phyloP scores from a whole-genome alignment of 2,888 invertebrate species.

The Hecatera dysodea region DNA sequence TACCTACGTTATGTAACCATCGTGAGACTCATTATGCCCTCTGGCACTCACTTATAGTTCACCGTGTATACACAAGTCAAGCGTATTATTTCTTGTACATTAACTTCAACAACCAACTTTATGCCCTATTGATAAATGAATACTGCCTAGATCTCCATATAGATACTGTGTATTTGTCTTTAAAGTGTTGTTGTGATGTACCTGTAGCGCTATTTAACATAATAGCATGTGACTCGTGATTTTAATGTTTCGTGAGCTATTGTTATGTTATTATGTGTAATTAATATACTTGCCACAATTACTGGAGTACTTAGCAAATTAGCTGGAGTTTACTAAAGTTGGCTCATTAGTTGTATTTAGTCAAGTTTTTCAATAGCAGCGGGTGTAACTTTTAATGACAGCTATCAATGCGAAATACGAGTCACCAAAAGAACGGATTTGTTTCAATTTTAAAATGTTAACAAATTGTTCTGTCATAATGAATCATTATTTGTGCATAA shows the following conservation, averaged over 20 bases:
- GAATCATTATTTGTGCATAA: constrained; percentile 21
- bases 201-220: constrained; percentile 56
- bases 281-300: constrained; percentile 57
- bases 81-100: constrained; percentile 54
- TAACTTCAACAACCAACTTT: constrained; percentile 40
- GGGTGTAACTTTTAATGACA: constrained; percentile 19
- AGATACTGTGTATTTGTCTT: constrained; percentile 27
- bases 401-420: constrained; percentile 1
- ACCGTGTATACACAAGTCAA: constrained; percentile 61
- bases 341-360: constrained; percentile 38
- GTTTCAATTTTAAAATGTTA: constrained; percentile 5
- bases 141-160: constrained; percentile 47
- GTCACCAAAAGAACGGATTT: constrained; percentile 1
- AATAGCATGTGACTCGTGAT: constrained; percentile 57
- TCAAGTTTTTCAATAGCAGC: constrained; percentile 7
- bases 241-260: constrained; percentile 49
- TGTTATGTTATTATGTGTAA: constrained; percentile 58
- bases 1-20: constrained; percentile 83
- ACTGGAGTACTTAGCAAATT: constrained; percentile 52
- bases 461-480: constrained; percentile 12
- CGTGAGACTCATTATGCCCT: constrained; percentile 81
- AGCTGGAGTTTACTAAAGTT: constrained; percentile 32
- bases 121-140: constrained; percentile 40
- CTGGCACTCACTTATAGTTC: constrained; percentile 77
- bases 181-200: constrained; percentile 45